Conservation (phyloP, 2,113 vertebrate genomes). For the Cebidichthys violaceus region DNA sequence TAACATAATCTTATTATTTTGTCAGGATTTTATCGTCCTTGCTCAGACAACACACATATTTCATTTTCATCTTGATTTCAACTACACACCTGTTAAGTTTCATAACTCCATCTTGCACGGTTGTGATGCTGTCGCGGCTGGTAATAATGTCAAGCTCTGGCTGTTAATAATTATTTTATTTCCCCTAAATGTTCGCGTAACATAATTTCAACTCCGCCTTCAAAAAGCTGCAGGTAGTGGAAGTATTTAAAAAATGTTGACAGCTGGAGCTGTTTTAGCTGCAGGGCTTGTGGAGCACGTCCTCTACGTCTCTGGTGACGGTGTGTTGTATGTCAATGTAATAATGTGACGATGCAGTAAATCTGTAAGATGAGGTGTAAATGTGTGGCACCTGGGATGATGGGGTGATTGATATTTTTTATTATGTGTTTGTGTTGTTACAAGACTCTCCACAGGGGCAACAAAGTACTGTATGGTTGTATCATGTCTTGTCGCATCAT, state of each 20-base stretch:
- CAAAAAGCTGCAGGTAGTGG: slow-evolving; percentile 31
- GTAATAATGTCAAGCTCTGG: slow-evolving; percentile 22
- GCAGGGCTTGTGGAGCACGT: slow-evolving; percentile 28
- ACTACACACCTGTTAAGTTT: background rate
- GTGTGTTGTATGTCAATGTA: slow-evolving; percentile 22
- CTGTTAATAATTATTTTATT: background rate
- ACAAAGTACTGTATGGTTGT: background rate
- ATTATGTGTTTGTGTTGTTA: background rate
- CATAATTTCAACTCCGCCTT: slow-evolving; percentile 17
- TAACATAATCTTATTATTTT: background rate
- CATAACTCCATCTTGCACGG: background rate
- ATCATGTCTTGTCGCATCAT: background rate
- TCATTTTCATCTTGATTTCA: background rate
- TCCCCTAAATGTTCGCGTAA: background rate
- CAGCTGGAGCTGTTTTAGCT: slow-evolving; percentile 49
- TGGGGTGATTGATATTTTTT: background rate
- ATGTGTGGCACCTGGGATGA: background rate
- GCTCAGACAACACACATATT: background rate
- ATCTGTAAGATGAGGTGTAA: slow-evolving; percentile 17
- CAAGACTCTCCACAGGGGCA: background rate
- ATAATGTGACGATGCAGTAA: slow-evolving; percentile 3
- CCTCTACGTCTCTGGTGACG: background rate
- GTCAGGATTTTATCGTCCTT: background rate
- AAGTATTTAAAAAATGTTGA: slow-evolving; percentile 39
- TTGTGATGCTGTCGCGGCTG: background rate